These are phyloP conservation scores for Etheostoma spectabile DNA, from an alignment of 2,113 vertebrate species.

Conservation along the genomic window DNA sequence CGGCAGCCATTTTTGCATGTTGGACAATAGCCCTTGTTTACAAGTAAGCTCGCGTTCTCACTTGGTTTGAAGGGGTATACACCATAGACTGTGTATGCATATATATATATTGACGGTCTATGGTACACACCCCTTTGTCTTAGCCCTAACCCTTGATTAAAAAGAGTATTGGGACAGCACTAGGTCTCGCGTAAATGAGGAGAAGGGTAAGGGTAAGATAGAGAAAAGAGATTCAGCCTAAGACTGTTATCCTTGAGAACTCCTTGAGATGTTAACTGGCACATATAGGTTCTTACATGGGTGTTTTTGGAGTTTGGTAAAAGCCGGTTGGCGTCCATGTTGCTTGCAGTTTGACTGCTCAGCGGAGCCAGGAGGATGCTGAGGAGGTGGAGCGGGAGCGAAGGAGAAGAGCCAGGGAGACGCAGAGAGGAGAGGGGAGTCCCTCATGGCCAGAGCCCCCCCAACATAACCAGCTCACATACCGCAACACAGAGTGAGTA, in stretches of 20 bases:
- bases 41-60: no score
- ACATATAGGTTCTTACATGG: neutral
- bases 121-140: no score
- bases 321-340: neutral
- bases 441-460: conserved; percentile 25
- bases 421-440: conserved; percentile 54
- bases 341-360: conserved; percentile 85
- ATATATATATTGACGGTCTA: no score
- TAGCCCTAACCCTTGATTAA: no score
- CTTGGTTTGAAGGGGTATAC: no score
- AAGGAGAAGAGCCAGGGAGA: conserved; percentile 81
- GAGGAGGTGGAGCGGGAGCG: conserved; percentile 87
- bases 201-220: no score
- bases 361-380: conserved; percentile 89
- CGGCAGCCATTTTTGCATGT: no score
- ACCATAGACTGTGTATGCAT: no score
- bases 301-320: neutral
- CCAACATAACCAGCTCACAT: conserved; percentile 17
- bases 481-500: conserved; percentile 49
- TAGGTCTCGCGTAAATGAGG: no score
- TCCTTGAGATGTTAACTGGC: neutral
- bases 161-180: no score
- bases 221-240: no score
- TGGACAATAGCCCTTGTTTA: no score
- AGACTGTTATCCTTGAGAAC: neutral